Conservation (phyloP, 2,113 vertebrate genomes). For the Baryphthengus martii region DNA sequence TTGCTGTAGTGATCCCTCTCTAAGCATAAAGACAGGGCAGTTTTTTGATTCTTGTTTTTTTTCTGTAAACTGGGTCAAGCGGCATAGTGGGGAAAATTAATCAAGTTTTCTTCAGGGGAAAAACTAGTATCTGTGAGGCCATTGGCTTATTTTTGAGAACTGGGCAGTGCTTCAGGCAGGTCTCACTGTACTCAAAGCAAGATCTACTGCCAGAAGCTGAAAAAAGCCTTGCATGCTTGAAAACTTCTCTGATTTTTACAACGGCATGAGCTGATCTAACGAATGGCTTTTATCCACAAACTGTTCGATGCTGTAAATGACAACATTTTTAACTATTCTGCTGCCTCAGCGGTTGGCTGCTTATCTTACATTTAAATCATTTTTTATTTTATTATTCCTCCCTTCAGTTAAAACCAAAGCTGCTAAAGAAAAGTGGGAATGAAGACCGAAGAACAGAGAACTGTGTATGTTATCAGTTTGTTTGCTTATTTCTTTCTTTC, state of each 20-base stretch:
- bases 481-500: not conserved
- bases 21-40: not conserved
- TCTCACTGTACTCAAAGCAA: not conserved
- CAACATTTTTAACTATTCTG: not conserved
- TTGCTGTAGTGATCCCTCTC: not conserved
- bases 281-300: not conserved
- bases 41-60: not conserved
- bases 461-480: not conserved
- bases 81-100: not conserved
- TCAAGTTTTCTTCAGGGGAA: not conserved
- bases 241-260: not conserved
- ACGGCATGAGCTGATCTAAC: not conserved
- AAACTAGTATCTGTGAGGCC: not conserved
- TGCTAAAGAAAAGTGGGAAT: conserved; percentile 12
- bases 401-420: conserved; percentile 65
- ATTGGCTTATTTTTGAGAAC: not conserved
- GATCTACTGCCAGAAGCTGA: not conserved
- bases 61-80: not conserved
- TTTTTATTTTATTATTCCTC: not conserved
- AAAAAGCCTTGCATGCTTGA: not conserved
- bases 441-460: conserved; percentile 33
- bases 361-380: not conserved
- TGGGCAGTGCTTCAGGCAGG: not conserved
- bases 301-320: not conserved
- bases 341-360: not conserved